Evolutionary conservation across 2,888 invertebrate species (phyloP).

Genomic region (Acronicta alni): DNA sequence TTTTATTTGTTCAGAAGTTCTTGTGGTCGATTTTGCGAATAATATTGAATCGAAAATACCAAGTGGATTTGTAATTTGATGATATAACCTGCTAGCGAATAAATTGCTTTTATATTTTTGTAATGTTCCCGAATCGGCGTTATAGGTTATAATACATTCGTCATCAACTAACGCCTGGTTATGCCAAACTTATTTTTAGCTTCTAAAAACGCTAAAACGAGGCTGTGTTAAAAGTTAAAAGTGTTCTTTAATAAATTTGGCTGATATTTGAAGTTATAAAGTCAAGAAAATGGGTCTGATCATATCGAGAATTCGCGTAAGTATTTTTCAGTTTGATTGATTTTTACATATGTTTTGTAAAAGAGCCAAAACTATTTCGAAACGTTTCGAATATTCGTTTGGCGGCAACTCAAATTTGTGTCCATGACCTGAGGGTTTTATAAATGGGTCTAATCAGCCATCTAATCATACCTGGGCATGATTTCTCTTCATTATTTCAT

Average conservation of each 20-base stretch:
- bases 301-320: slow-evolving; percentile 92
- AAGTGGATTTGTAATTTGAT: slow-evolving; percentile 51
- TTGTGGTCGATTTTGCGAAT: slow-evolving; percentile 46
- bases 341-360: slow-evolving; percentile 70
- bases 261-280: slow-evolving; percentile 48
- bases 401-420: slow-evolving; percentile 82
- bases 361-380: slow-evolving; percentile 83
- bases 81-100: slow-evolving; percentile 37
- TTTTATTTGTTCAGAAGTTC: slow-evolving; percentile 53
- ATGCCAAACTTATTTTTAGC: slow-evolving; percentile 84
- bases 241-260: slow-evolving; percentile 60
- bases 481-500: slow-evolving; percentile 18
- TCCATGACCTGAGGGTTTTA: slow-evolving; percentile 71
- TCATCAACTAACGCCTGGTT: slow-evolving; percentile 79
- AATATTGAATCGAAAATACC: slow-evolving; percentile 50
- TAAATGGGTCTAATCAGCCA: slow-evolving; percentile 41
- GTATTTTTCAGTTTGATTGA: slow-evolving; percentile 70
- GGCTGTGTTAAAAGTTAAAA: slow-evolving; percentile 65
- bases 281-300: slow-evolving; percentile 90
- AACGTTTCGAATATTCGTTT: slow-evolving; percentile 71
- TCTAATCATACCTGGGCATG: slow-evolving; percentile 23
- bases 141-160: slow-evolving; percentile 80
- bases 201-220: slow-evolving; percentile 67
- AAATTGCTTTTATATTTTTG: slow-evolving; percentile 58
- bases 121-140: slow-evolving; percentile 66